A percentile compares a stretch with the other conserved stretches of the same genome.
phyloP scores from a whole-genome alignment of 2,797 vertebrate genomes.

The Antrozous pallidus region DNA sequence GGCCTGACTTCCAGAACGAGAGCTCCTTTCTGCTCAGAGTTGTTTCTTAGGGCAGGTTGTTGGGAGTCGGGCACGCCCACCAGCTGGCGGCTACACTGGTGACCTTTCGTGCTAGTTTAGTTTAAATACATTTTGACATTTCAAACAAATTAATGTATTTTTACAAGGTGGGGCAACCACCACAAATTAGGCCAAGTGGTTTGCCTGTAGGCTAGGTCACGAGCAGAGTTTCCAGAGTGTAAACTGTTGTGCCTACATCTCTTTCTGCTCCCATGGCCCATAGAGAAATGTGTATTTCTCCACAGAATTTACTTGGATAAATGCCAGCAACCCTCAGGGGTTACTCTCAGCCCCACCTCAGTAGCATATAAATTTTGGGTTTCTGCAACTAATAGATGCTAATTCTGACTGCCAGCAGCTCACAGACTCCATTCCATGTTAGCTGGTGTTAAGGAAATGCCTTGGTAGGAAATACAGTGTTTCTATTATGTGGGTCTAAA shows the following conservation, averaged over 20 bases:
- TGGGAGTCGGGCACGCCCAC: constrained; percentile 1
- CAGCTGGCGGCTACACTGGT: constrained; percentile 40
- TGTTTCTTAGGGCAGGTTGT: constrained; percentile 39
- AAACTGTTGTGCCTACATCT: neutral
- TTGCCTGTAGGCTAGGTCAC: constrained; percentile 24
- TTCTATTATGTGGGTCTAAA: neutral
- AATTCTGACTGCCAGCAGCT: neutral
- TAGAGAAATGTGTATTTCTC: constrained; percentile 11
- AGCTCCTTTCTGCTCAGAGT: constrained; percentile 35
- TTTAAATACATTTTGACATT: constrained; percentile 68
- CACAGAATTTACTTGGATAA: neutral
- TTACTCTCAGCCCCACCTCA: neutral
- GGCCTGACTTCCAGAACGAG: constrained; percentile 25
- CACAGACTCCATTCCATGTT: neutral
- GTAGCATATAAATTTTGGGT: neutral
- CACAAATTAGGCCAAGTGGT: constrained; percentile 58
- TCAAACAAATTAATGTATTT: constrained; percentile 68
- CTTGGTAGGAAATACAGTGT: neutral
- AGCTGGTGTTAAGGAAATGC: neutral
- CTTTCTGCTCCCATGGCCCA: neutral
- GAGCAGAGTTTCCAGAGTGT: constrained; percentile 29
- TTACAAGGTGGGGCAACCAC: constrained; percentile 55
- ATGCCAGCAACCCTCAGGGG: neutral
- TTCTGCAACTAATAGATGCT: neutral
- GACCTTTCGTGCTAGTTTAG: constrained; percentile 65